Evolutionary conservation across 2,797 vertebrate genomes (phyloP).

Genomic region (Paguma larvata): DNA sequence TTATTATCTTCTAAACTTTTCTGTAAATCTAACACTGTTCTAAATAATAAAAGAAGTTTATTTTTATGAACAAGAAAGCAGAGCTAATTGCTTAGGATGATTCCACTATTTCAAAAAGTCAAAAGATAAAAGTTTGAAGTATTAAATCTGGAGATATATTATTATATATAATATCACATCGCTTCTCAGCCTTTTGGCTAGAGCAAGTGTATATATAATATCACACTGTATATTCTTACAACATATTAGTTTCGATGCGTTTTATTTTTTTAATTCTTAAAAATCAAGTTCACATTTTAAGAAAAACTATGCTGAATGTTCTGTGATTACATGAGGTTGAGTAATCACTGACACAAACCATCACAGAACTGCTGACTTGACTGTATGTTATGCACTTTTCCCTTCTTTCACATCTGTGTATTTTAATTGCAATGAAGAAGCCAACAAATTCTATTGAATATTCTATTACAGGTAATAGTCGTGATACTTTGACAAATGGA

Average conservation of each 20-base stretch:
- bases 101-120: background rate
- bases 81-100: background rate
- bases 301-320: background rate
- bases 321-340: background rate
- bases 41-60: background rate
- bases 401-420: background rate
- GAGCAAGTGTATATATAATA: no score
- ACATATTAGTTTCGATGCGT: background rate
- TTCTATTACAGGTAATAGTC: background rate
- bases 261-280: background rate
- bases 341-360: background rate
- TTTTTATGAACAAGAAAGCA: background rate
- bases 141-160: background rate
- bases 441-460: background rate
- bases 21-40: background rate
- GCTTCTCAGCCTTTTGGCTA: no score
- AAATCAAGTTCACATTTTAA: background rate
- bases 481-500: background rate
- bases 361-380: background rate
- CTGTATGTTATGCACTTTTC: background rate
- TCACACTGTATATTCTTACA: background rate
- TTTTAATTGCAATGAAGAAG: background rate
- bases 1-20: background rate
- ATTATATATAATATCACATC: background rate
- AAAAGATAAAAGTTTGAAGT: background rate